phyloP scores from a whole-genome alignment of 2,888 invertebrate species.

The Spodoptera exigua region DNA sequence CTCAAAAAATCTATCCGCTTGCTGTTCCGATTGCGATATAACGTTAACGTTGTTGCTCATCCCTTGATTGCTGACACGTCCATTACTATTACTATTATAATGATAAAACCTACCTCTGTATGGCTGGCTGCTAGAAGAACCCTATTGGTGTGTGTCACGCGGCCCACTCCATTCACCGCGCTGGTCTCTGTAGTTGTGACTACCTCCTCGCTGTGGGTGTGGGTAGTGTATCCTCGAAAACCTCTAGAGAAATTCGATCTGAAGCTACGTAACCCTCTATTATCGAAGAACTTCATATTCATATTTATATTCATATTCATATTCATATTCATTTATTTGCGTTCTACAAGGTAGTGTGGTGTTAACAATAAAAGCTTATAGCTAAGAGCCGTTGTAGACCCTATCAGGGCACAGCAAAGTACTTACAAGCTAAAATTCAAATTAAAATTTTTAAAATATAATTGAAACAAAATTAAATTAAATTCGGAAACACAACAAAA shows the following conservation, averaged over 20 bases:
- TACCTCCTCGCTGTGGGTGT: background rate
- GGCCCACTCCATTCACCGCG: background rate
- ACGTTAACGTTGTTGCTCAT: constrained; percentile 1
- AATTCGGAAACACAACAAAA: too few relatives aligned
- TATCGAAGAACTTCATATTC: too few relatives aligned
- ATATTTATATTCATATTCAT: too few relatives aligned
- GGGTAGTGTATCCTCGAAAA: background rate
- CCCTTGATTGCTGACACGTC: constrained; percentile 1
- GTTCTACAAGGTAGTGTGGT: too few relatives aligned
- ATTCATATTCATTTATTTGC: too few relatives aligned
- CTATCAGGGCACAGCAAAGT: too few relatives aligned
- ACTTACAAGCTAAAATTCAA: too few relatives aligned
- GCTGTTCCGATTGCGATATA: constrained; percentile 1
- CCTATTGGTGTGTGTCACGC: constrained; percentile 1
- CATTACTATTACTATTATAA: background rate
- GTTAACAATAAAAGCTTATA: too few relatives aligned
- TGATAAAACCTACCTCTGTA: constrained; percentile 4
- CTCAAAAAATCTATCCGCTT: constrained; percentile 9
- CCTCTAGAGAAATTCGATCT: background rate
- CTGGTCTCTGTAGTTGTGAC: background rate
- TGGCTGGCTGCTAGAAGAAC: constrained; percentile 1
- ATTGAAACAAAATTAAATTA: too few relatives aligned
- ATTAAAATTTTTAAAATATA: too few relatives aligned
- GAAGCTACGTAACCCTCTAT: constrained; percentile 1
- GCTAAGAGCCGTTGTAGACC: too few relatives aligned